Percentiles rank a stretch among this genome's conserved stretches.
phyloP scores from a whole-genome alignment of 2,113 vertebrate genomes.

The Channa argus region DNA sequence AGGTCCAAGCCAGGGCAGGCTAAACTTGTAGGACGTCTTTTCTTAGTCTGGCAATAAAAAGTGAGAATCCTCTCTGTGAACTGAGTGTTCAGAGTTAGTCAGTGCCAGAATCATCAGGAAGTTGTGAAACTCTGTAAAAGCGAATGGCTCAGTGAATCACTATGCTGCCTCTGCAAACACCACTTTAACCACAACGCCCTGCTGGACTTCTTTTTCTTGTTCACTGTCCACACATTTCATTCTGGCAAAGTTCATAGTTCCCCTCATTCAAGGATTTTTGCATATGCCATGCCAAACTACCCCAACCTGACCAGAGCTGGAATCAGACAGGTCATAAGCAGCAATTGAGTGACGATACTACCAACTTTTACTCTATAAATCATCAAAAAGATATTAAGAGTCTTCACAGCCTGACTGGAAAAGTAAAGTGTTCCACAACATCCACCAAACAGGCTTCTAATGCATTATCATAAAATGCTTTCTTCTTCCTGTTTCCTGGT shows the following conservation, averaged over 20 bases:
- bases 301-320: conserved; percentile 47
- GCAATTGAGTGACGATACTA: not conserved
- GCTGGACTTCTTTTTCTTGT: conserved; percentile 61
- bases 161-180: conserved; percentile 71
- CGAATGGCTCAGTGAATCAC: conserved; percentile 77
- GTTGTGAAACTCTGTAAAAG: conserved; percentile 78
- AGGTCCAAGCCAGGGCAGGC: conserved; percentile 36
- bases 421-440: conserved; percentile 53
- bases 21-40: conserved; percentile 61
- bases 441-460: conserved; percentile 8
- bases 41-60: conserved; percentile 66
- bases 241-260: conserved; percentile 70
- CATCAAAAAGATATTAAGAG: not conserved
- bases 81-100: conserved; percentile 67
- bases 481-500: conserved; percentile 49
- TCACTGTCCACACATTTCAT: conserved; percentile 17
- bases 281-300: conserved; percentile 45
- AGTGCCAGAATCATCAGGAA: conserved; percentile 72
- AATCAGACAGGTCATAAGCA: conserved; percentile 24
- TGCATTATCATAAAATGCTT: conserved; percentile 52
- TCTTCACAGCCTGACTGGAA: conserved; percentile 31
- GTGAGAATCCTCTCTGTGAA: conserved; percentile 57
- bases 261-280: conserved; percentile 60
- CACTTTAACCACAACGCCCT: conserved; percentile 74
- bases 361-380: conserved; percentile 20